Base-by-base conservation (phyloP, 2,888 invertebrate genomes). In the Tridacna crocea region DNA sequence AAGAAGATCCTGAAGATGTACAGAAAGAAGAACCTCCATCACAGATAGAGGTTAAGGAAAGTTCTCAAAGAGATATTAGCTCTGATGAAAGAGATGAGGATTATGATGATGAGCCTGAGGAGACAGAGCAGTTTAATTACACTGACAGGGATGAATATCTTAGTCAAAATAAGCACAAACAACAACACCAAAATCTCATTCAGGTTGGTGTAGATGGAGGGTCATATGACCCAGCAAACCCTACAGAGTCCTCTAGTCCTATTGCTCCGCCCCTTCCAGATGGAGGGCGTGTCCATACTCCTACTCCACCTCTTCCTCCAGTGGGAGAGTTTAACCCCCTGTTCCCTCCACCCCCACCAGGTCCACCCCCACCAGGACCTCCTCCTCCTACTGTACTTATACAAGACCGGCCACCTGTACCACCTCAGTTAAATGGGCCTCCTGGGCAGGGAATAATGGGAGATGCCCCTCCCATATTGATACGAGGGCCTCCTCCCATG, bases 181-280 rank as follows among this genome's bases (percentile, higher is more conserved):
- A 86, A 73, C 83, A 82, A 74, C 80, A 76, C 17, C 73, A 79
- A 36, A 87, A 85, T 58, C 51, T 87, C 0, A 87, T 83, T 27
- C 79, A 75, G 27, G 72, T 85, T 47, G 80, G 81, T 55, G 78
- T 77, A 15, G 72, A 75, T 75, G 76, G 79, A 75, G 75, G 75
- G 22, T 84, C 85, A 46, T 89, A 88, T 82, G 88, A 89, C 77
- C 87, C 88, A 27, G 87, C 86, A 26, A 88, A 87, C 65, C 88
- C 88, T 0, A 87, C 87, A 17, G 85, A 77, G 24, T 66, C 83
- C 22, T 77, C 73, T 63, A 83, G 83, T 27, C 46, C 83, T 27
- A 74, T 76, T 17, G 80, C 83, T 10, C 82, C 85, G 17, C 72
- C 75, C 11, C 66, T 82, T 46, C 82, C 80, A n/a, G 86, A 83